Conservation (phyloP, 2,797 vertebrate species). For the Channa striata region DNA sequence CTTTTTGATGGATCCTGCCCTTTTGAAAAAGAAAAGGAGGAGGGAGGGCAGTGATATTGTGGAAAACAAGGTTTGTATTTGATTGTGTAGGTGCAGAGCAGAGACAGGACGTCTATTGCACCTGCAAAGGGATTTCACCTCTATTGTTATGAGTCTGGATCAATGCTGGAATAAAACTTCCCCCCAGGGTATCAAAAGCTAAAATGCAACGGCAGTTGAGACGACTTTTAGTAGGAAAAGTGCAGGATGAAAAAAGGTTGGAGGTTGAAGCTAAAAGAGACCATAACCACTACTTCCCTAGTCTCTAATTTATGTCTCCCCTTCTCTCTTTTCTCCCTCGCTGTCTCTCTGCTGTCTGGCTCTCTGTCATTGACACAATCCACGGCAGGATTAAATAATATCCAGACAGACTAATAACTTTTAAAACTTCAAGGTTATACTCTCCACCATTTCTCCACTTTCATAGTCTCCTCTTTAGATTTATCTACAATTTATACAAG, state of each 20-base stretch:
- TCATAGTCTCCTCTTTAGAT: constrained; percentile 61
- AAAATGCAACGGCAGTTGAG: constrained; percentile 58
- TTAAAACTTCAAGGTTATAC: constrained; percentile 58
- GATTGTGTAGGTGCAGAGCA: constrained; percentile 70
- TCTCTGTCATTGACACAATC: constrained; percentile 36
- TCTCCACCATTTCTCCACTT: constrained; percentile 45
- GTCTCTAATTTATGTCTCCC: constrained; percentile 47
- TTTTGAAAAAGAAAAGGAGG: constrained; percentile 68
- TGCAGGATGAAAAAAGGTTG: constrained; percentile 59
- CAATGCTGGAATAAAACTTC: constrained; percentile 73
- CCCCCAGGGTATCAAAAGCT: constrained; percentile 58
- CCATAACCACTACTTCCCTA: constrained; percentile 41
- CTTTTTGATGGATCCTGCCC: constrained; percentile 77
- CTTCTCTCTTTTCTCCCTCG: background rate
- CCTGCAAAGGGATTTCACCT: constrained; percentile 70
- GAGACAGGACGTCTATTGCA: constrained; percentile 71
- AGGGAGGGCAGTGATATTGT: constrained; percentile 62
- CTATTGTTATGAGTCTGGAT: constrained; percentile 77
- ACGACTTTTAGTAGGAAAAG: constrained; percentile 66
- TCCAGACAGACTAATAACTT: constrained; percentile 57
- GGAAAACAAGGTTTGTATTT: constrained; percentile 79
- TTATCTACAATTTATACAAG: constrained; percentile 66
- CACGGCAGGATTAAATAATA: constrained; percentile 55
- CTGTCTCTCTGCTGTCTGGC: constrained; percentile 16
- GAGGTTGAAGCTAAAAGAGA: constrained; percentile 51